phyloP scores from a whole-genome alignment of 2,113 vertebrate genomes.

The Ceyx margarethae region DNA sequence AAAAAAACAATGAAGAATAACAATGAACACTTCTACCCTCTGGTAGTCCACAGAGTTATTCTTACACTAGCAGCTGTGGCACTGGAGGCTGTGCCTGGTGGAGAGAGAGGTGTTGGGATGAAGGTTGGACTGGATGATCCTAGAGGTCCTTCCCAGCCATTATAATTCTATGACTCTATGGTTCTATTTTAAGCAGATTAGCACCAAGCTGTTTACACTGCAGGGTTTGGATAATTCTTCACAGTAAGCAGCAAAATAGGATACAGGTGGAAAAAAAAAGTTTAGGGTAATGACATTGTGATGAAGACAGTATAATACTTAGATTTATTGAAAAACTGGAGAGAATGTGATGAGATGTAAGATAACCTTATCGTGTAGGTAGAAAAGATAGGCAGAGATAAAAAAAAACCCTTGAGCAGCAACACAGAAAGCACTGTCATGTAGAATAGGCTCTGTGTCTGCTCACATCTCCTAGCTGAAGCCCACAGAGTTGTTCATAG shows the following conservation, averaged over 20 bases:
- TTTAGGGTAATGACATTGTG: not conserved
- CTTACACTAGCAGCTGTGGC: not conserved
- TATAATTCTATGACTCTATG: no score
- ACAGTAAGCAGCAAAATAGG: constrained; percentile 31
- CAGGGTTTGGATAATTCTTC: not conserved
- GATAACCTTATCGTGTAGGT: not conserved
- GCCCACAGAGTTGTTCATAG: not conserved
- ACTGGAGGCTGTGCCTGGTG: no score
- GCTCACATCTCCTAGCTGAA: not conserved
- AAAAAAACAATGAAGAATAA: constrained; percentile 9
- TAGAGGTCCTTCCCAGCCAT: no score
- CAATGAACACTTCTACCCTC: not conserved
- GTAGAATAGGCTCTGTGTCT: not conserved
- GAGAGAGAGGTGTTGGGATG: no score
- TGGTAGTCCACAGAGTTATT: not conserved
- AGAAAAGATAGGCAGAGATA: not conserved
- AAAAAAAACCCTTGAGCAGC: not conserved
- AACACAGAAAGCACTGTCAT: not conserved
- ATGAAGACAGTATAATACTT: not conserved
- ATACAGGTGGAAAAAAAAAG: not conserved
- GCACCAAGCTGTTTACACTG: not conserved
- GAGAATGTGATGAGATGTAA: not conserved
- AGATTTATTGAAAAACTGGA: constrained; percentile 8
- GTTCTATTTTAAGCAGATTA: constrained; percentile 4
- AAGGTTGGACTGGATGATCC: no score